Conservation (phyloP, 2,888 invertebrate species). For the Acanthosepion pharaonis region DNA sequence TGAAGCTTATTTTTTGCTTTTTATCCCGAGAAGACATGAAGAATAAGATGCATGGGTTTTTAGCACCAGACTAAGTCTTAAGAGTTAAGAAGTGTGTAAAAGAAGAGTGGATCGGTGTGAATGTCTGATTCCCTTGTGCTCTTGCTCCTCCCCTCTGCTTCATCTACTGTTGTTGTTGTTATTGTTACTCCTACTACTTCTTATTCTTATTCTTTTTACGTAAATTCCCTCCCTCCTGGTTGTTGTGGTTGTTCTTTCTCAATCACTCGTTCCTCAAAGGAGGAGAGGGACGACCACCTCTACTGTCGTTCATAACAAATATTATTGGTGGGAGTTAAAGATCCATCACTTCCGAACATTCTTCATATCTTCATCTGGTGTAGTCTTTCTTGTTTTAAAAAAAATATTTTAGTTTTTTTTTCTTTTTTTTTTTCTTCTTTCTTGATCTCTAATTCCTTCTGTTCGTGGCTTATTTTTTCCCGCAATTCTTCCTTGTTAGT, state of each 20-base stretch:
- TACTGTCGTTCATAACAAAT: neutral
- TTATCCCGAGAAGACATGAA: no score
- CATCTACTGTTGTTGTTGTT: neutral
- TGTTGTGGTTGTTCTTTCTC: neutral
- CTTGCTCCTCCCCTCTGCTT: neutral
- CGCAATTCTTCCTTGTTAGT: neutral
- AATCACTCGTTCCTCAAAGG: neutral
- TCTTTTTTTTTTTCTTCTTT: neutral
- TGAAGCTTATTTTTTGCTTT: no score
- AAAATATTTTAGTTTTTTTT: neutral
- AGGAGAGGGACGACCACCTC: slow-evolving; percentile 21
- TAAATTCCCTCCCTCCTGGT: neutral
- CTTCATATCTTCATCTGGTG: neutral
- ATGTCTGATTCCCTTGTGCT: slow-evolving; percentile 6
- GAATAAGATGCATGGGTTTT: no score
- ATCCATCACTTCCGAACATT: neutral
- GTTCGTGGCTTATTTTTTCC: neutral
- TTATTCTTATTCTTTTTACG: neutral
- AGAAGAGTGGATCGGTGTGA: slow-evolving; percentile 24
- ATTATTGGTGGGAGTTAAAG: neutral
- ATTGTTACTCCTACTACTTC: neutral
- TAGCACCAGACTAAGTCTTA: no score
- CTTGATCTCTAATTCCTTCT: neutral
- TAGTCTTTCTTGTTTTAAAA: neutral
- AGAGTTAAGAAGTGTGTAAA: no score